Percentiles rank a stretch among this genome's conserved stretches.
Evolutionary conservation across 2,797 vertebrate species (phyloP).

Genomic region (Cephalopachus bancanus): DNA sequence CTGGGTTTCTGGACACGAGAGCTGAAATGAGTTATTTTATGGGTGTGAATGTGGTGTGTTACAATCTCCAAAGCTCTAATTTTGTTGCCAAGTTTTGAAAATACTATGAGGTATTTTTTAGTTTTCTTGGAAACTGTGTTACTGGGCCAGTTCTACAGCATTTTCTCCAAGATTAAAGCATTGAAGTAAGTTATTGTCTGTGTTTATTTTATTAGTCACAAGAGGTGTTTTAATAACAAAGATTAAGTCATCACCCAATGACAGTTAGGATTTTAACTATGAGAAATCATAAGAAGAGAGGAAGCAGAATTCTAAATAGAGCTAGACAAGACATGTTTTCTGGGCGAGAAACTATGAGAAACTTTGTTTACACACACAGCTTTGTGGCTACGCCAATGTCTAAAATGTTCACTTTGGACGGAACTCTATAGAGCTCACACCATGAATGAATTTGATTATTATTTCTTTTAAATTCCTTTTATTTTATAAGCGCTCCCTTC

Average conservation of each 20-base stretch:
- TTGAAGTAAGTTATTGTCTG: slow-evolving; percentile 78
- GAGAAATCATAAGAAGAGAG: slow-evolving; percentile 62
- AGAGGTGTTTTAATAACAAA: slow-evolving; percentile 84
- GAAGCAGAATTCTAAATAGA: slow-evolving; percentile 81
- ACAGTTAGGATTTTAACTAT: slow-evolving; percentile 84
- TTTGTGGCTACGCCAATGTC: neutral
- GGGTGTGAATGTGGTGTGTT: neutral
- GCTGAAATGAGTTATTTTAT: slow-evolving; percentile 36
- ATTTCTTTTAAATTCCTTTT: slow-evolving; percentile 52
- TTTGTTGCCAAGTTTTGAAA: slow-evolving; percentile 67
- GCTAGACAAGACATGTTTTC: slow-evolving; percentile 84
- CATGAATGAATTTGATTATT: neutral
- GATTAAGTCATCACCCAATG: slow-evolving; percentile 87
- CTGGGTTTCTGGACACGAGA: neutral
- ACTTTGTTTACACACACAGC: neutral
- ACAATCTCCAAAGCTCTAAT: slow-evolving; percentile 45
- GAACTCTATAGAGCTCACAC: neutral
- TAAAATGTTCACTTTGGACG: neutral
- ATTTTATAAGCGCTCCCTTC: neutral
- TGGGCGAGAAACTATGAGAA: slow-evolving; percentile 19
- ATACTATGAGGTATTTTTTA: slow-evolving; percentile 33
- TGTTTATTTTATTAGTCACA: slow-evolving; percentile 85
- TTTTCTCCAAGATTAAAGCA: slow-evolving; percentile 81
- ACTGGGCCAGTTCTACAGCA: slow-evolving; percentile 59
- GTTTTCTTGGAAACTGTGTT: slow-evolving; percentile 60